These are phyloP conservation scores for Danionella dracula DNA, from an alignment of 2,797 vertebrate species.

Conservation along the genomic window DNA sequence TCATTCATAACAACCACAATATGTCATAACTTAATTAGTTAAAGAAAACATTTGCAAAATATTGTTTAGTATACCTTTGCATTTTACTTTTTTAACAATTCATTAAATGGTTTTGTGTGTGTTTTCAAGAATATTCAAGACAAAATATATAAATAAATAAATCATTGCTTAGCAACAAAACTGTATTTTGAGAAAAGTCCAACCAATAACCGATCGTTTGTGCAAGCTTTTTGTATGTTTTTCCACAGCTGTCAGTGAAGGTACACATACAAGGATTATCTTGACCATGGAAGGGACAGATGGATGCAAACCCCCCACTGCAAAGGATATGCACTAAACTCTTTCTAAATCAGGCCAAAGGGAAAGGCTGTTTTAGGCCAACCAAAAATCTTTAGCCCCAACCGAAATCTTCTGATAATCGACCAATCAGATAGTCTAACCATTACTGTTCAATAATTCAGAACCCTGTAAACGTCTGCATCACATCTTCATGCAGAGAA, in stretches of 20 bases:
- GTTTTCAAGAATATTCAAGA: no score
- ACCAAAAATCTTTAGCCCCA: no score
- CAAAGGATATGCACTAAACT: conserved; percentile 33
- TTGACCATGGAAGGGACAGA: conserved; percentile 68
- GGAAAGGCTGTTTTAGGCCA: conserved; percentile 53
- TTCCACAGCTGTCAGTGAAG: conserved; percentile 71
- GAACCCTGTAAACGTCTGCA: conserved; percentile 57
- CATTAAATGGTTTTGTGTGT: no score
- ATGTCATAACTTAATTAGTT: no score
- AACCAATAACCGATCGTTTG: no score
- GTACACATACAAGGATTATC: conserved; percentile 73
- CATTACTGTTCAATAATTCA: conserved; percentile 66
- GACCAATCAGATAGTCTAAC: conserved; percentile 63
- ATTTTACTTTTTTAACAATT: no score
- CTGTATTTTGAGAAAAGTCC: no score
- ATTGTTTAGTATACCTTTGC: no score
- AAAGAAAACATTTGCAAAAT: no score
- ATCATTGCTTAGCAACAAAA: no score
- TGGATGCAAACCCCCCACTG: conserved; percentile 58
- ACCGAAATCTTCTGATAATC: conserved; percentile 52
- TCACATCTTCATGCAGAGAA: no score
- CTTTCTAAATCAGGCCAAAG: conserved; percentile 54
- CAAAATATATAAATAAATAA: no score
- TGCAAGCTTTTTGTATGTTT: background rate
- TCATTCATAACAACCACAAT: background rate